Percentiles rank a stretch among this genome's conserved stretches.
Evolutionary conservation across 2,113 vertebrate genomes (phyloP).

Genomic region (Ifrita kowaldi): DNA sequence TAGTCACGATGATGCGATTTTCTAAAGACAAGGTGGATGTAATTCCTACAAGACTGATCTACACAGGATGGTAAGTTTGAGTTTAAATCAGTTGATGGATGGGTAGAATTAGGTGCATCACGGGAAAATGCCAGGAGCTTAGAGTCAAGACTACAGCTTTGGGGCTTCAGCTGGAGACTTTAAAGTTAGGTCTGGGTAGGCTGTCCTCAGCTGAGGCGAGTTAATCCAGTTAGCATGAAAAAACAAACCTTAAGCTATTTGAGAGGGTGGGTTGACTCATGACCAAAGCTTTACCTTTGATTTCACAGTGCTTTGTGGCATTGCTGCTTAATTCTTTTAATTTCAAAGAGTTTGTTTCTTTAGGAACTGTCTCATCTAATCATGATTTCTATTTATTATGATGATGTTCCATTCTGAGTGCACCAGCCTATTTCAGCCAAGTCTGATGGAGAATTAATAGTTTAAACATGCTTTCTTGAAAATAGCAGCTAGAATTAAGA

Average conservation of each 20-base stretch:
- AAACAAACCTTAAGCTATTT: not conserved
- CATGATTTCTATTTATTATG: not conserved
- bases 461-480: not conserved
- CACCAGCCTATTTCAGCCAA: not conserved
- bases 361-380: not conserved
- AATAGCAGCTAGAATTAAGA: not conserved
- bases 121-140: not conserved
- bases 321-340: not conserved
- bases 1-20: not conserved
- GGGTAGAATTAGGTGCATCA: not conserved
- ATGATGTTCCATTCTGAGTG: not conserved
- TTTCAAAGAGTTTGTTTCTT: not conserved
- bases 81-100: not conserved
- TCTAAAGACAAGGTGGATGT: not conserved
- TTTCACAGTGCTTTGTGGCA: not conserved
- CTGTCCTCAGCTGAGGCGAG: not conserved
- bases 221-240: not conserved
- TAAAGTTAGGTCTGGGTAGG: not conserved
- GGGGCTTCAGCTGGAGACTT: not conserved
- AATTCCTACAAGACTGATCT: not conserved
- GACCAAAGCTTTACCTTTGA: not conserved
- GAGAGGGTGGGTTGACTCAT: not conserved
- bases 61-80: not conserved
- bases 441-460: not conserved
- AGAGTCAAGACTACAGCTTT: too few relatives aligned